Conservation (phyloP, 1,140 invertebrate genomes). For the Psilanteris sp. region DNA sequence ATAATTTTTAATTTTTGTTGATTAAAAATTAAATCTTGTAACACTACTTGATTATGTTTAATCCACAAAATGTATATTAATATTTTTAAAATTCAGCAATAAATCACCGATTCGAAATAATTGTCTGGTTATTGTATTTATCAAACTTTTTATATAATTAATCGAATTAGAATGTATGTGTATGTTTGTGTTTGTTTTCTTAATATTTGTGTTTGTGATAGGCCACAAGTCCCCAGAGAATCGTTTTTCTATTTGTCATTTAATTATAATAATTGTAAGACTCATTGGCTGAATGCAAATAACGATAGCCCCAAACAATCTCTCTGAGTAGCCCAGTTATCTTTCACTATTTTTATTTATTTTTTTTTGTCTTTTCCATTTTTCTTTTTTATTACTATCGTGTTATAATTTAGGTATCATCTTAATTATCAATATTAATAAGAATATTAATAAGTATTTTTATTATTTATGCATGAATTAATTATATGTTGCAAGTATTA, state of each 20-base stretch:
- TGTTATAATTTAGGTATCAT: conserved; percentile 81
- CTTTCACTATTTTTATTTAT: conserved; percentile 54
- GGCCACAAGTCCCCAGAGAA: conserved; percentile 77
- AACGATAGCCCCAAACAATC: conserved; percentile 62
- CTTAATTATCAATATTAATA: conserved; percentile 81
- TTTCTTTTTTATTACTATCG: conserved; percentile 76
- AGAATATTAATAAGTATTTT: conserved; percentile 81
- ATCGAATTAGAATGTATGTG: conserved; percentile 25
- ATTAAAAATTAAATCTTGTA: conserved; percentile 33
- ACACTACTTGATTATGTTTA: conserved; percentile 30
- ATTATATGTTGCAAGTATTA: conserved; percentile 80
- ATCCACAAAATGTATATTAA: too few relatives aligned
- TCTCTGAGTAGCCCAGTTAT: conserved; percentile 77
- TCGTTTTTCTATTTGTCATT: conserved; percentile 70
- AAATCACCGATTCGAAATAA: conserved; percentile 4
- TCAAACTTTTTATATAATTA: too few relatives aligned
- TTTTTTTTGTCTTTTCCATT: conserved; percentile 38
- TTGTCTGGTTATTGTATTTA: too few relatives aligned
- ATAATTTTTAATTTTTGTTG: conserved; percentile 1
- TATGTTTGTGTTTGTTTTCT: conserved; percentile 56
- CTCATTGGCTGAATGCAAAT: conserved; percentile 67
- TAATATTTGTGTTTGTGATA: conserved; percentile 69
- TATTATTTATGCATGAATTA: conserved; percentile 78
- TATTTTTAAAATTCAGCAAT: too few relatives aligned
- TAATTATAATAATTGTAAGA: conserved; percentile 66